Percentiles rank a stretch among this genome's conserved stretches.
Conservation (phyloP, 2,113 vertebrate species). For the Eurystomus gularis region DNA sequence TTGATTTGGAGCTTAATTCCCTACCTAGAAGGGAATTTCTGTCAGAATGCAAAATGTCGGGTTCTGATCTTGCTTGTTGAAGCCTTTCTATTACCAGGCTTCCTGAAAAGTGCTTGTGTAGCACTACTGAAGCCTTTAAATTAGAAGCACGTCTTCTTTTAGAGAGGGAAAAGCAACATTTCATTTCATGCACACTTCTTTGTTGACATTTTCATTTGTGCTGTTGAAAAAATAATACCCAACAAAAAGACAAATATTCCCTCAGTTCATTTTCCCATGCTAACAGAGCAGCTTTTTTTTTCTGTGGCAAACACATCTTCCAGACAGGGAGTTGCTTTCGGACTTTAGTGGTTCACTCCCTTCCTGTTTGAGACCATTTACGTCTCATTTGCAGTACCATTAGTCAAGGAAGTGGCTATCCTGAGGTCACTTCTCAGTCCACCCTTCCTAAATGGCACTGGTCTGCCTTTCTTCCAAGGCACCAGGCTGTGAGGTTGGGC, state of each 20-base stretch:
- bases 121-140: not conserved
- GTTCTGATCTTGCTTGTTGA: not conserved
- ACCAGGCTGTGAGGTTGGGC: not conserved
- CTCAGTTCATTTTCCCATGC: constrained; percentile 42
- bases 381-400: constrained; percentile 48
- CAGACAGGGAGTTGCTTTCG: constrained; percentile 58
- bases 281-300: constrained; percentile 47
- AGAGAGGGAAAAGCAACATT: not conserved
- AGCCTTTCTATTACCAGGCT: not conserved
- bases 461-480: constrained; percentile 17
- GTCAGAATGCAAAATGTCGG: not conserved
- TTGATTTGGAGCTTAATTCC: not conserved
- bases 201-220: constrained; percentile 15
- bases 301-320: constrained; percentile 41
- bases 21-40: not conserved
- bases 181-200: not conserved
- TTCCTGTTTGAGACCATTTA: constrained; percentile 64
- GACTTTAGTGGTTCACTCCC: constrained; percentile 54
- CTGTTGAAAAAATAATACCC: not conserved
- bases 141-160: not conserved
- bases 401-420: constrained; percentile 51
- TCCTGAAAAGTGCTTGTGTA: not conserved
- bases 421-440: constrained; percentile 47
- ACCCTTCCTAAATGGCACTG: constrained; percentile 32
- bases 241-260: not conserved